Base-by-base conservation (phyloP, 2,888 invertebrate species). In the Polymixis lichenea region DNA sequence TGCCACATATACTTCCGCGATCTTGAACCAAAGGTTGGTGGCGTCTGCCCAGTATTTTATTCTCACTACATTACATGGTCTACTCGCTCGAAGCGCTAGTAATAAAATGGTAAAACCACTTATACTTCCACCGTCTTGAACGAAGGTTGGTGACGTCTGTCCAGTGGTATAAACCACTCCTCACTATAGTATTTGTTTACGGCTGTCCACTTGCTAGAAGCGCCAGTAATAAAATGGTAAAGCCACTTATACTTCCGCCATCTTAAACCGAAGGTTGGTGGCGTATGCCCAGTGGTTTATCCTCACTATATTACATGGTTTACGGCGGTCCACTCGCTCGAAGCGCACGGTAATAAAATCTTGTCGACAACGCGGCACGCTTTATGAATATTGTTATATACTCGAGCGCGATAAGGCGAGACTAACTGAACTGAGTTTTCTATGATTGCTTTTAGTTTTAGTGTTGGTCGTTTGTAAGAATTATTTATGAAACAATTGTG, bases 301-400 rank as follows among this genome's bases (percentile, higher is more conserved):
- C 91, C 89, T 89, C 87, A 87, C 86, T 92, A 91, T 91, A 32
- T 38, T 62, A 49, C 38, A 25, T 62, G 32, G 53, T 64, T 75
- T 49, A 75, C 60, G 62, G 53, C 76, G n/a, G n/a, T 76, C 43
- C 38, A 64, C 58, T 56, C 28, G 70, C 51, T 51, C 22, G 28
- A 67, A 67, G 67, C 67, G 32, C 67, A 17, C 22, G 95, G 95
- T 94, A 94, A 96, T 96, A 96, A 96, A 96, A 95, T 95, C 95
- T 94, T 93, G 93, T 91, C 90, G 93, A 88, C 92, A 92, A 90
- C 91, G 90, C 88, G 87, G 71, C 64, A 49, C 90, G 91, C 88
- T 94, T 94, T 95, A 95, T 95, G 95, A 93, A 94, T 95, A 95
- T 93, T 94, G 91, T 92, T 90, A 92, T 89, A 89, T 68, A 75